Evolutionary conservation across 2,797 vertebrate genomes (phyloP).

Genomic region (Cossypha dichroa): DNA sequence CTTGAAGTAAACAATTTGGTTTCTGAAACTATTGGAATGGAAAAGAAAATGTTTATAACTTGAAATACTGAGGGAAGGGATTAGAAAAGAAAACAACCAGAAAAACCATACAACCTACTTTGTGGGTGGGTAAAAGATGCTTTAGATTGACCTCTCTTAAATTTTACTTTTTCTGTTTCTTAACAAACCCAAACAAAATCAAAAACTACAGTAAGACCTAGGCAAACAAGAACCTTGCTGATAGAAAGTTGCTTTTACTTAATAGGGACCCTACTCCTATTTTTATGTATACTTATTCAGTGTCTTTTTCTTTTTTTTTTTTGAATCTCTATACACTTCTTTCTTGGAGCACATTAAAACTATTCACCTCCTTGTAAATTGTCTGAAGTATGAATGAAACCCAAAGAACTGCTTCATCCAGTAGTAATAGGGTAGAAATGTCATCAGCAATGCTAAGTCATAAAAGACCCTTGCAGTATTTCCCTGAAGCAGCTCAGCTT

Average conservation of each 20-base stretch:
- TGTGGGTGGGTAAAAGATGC: background rate
- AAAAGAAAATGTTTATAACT: background rate
- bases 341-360: background rate
- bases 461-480: background rate
- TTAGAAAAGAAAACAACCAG: background rate
- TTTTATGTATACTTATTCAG: background rate
- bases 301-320: background rate
- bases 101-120: fast-evolving
- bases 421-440: background rate
- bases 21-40: background rate
- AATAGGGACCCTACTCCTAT: background rate
- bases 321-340: background rate
- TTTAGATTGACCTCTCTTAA: background rate
- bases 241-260: background rate
- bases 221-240: background rate
- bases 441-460: background rate
- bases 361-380: background rate
- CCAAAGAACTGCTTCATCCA: background rate
- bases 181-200: background rate
- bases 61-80: background rate
- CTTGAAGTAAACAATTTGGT: background rate
- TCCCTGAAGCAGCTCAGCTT: background rate
- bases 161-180: background rate
- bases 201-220: background rate
- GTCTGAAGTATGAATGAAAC: background rate